A percentile compares a stretch with the other conserved stretches of the same genome.
Evolutionary conservation across 2,888 invertebrate species (phyloP).

Genomic region (Cyaniris semiargus): DNA sequence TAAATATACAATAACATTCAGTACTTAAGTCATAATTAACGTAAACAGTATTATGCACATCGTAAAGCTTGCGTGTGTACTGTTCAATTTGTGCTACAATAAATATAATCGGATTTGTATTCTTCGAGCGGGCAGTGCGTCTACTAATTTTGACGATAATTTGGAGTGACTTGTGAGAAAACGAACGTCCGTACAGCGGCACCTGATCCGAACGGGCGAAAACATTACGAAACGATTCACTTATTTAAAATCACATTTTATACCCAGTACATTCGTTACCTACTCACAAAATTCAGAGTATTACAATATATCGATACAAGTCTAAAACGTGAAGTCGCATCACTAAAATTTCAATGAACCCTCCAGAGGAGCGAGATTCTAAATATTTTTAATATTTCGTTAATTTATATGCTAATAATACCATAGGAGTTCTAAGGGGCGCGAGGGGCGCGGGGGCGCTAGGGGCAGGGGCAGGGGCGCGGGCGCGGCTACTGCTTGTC

Average conservation of each 20-base stretch:
- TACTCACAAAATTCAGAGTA: conserved; percentile 72
- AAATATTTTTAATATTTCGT: conserved; percentile 71
- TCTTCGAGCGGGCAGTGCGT: conserved; percentile 46
- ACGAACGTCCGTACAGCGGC: conserved; percentile 30
- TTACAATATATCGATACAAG: conserved; percentile 67
- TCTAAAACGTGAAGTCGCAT: conserved; percentile 72
- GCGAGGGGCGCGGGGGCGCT: conserved; percentile 46
- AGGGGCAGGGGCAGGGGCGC: conserved; percentile 34
- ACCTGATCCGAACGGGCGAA: conserved; percentile 49
- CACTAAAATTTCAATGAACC: conserved; percentile 72
- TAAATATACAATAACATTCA: conserved; percentile 43
- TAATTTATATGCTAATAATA: conserved; percentile 74
- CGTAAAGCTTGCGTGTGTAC: conserved; percentile 40
- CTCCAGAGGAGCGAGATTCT: conserved; percentile 76
- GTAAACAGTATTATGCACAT: conserved; percentile 41
- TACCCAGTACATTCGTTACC: conserved; percentile 65
- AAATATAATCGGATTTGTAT: conserved; percentile 47
- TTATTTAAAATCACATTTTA: conserved; percentile 62
- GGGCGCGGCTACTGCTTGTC: conserved; percentile 74
- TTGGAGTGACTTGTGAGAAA: conserved; percentile 8
- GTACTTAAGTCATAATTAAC: conserved; percentile 42
- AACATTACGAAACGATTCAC: conserved; percentile 45
- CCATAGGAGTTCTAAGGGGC: conserved; percentile 70
- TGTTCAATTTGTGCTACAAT: conserved; percentile 26
- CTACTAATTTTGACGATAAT: conserved; percentile 26